Evolutionary conservation across 2,113 vertebrate genomes (phyloP).

Genomic region (Ifrita kowaldi): DNA sequence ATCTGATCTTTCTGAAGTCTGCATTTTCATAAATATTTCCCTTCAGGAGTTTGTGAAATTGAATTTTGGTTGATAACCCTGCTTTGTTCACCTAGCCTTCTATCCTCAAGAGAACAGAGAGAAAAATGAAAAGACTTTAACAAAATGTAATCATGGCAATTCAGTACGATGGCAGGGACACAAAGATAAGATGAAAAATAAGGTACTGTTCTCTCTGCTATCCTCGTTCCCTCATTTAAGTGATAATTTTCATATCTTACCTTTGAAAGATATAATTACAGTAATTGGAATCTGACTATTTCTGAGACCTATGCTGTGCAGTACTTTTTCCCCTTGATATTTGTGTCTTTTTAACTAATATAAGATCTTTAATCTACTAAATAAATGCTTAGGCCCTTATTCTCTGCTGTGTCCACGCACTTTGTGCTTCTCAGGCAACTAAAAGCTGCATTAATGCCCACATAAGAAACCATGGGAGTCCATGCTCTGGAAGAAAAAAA

Average conservation of each 20-base stretch:
- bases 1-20: constrained; percentile 23
- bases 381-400: not conserved
- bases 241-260: constrained; percentile 55
- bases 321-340: constrained; percentile 18
- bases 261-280: constrained; percentile 73
- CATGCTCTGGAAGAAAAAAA: not conserved
- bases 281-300: constrained; percentile 66
- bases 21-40: constrained; percentile 52
- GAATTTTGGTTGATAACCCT: constrained; percentile 40
- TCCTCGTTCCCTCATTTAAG: constrained; percentile 28
- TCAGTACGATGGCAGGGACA: constrained; percentile 45
- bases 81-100: constrained; percentile 50
- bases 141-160: constrained; percentile 56
- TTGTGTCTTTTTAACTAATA: constrained; percentile 55
- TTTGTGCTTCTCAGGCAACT: not conserved
- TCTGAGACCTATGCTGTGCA: constrained; percentile 34
- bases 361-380: constrained; percentile 43
- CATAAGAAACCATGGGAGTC: not conserved
- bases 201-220: constrained; percentile 22
- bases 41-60: constrained; percentile 32
- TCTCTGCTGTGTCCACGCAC: not conserved
- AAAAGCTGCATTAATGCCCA: not conserved
- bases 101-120: not conserved
- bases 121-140: constrained; percentile 52
- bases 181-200: constrained; percentile 65